Evolutionary conservation across 2,888 invertebrate species (phyloP), one percentile per base, ranked within the genome.

Genomic region (Plutella xylostella): DNA sequence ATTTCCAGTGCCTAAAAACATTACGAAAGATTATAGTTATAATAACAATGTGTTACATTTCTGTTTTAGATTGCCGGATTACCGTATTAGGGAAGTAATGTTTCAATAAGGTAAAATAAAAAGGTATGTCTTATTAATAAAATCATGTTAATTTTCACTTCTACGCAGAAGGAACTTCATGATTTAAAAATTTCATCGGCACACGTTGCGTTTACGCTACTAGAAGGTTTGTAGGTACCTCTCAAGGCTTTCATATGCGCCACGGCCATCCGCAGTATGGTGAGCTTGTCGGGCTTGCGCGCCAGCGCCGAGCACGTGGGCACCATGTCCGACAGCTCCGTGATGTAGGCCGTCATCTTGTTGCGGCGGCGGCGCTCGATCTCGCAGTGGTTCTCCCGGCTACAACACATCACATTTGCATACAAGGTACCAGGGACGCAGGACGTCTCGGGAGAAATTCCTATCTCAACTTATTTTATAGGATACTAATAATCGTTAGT

Each of bases 261-360:
- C 48, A 99, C 98, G 40, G 99, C 98, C 98, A 99, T 98, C 65
- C 99, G 90, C 51, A 99, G 89, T 72, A 99, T 98, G 60, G 98
- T 99, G 53, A 99, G 89, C 82, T 99, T 99, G 87, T 99, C 99
- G 42, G 98, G 98, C 78, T 99, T 99, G 56, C 98, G 89, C 45
- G 98, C 98, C 57, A 98, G 88, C 40, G 98, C 97, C 67, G 96
- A 96, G 85, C 98, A 98, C 63, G 98, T 97, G 65, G 98, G 98
- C 68, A 98, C 98, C 98, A 99, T 98, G 85, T 98, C 98, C 56
- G 97, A 98, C 61, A 99, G 88, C 86, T 99, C 98, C 68, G 98
- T 98, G 78, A 99, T 98, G 85, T 99, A 99, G 57, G 98, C 96
- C 61, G 98, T 98, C 99, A 99, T 99, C 91, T 99, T 99, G 88